Evolutionary conservation across 2,888 invertebrate genomes (phyloP), one percentile per base, ranked within the genome.

Genomic region (Pediacus dermestoides): DNA sequence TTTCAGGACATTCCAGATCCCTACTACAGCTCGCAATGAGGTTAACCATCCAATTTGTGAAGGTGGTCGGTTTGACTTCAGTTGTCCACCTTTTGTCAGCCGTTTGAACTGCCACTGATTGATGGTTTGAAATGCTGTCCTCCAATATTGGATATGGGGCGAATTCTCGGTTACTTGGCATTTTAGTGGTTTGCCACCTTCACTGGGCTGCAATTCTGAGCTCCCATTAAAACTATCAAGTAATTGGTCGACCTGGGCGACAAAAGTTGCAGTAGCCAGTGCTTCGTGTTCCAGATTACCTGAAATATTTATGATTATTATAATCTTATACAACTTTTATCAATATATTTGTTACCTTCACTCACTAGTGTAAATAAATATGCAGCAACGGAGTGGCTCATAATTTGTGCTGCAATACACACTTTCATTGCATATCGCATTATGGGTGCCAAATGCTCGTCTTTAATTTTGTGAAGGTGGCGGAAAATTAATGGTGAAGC

Each of bases 211-310:
- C 11, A n/a, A 9, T 6, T 4, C 21, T 10, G 9, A 1, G 10
- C 13, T 18, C 4, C 12, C 42, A 31, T 42, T 42, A 1, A 27
- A 15, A 23, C 38, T 39, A 12, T 42, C 42, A 21, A 42, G 31
- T 6, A 42, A 7, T 9, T 42, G 18, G 14, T 42, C 34, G 1
- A 39, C 27, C n/a, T 42, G 30, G 9, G 18, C 16, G 1, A 30
- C 25, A 35, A 42, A 39, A 8, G 35, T 39, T 16, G 42, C 39
- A 15, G 39, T 35, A 2, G 30, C 42, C 18, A 34, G 15, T 1
- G 42, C 26, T 8, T 33, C 10, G 9, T 30, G 10, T 9, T 23
- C 31, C 10, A 42, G 13, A 11, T 14, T 14, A 14, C 27, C 34
- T 39, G 10, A 22, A 35, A 34, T 30, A 12, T 30, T 16, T 6